Evolutionary conservation across 2,797 vertebrate genomes (phyloP), one percentile per base, ranked within the genome.

Genomic region (Morus bassanus): DNA sequence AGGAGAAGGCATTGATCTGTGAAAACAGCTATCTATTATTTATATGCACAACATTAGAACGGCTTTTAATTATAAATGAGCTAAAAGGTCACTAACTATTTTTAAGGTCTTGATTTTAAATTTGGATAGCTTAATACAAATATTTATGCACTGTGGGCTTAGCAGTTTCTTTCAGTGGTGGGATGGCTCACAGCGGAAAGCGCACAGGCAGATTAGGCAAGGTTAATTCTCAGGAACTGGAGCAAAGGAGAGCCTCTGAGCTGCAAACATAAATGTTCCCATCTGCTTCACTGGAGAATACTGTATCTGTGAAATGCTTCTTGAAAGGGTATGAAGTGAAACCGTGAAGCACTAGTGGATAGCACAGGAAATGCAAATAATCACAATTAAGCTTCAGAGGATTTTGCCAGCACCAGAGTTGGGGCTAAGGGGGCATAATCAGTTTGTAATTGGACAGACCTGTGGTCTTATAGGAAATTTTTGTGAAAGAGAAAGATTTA

Each of bases 11-110:
- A 82, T 97, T 97, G 97, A 97, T 97, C 97, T 96, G 82, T 96
- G 95, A 96, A 97, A 97, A 97, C 79, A 91, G 60, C 73, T 88
- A 95, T 97, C 94, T 97, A 92, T 98, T 98, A 97, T 98, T 98
- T 97, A 97, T 87, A 61, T 84, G 85, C 73, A 89, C 78, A 93
- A 96, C 91, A 94, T 97, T 94, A 95, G 96, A 97, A 95, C 21
- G 59, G 68, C 65, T 84, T 97, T 97, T 96, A 97, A 96, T 97
- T 97, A 96, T 97, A 90, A 89, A 96, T 96, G 95, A 98, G 82
- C 91, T 91, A 78, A 97, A 98, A 98, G 96, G 95, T 97, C 96
- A 95, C 95, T 91, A 80, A 84, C 64, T 92, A 82, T 93, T 97
- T 97, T 97, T 97, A 94, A 93, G 93, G 91, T 91, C 78, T 86